Evolutionary conservation across 2,797 vertebrate species (phyloP), one percentile per base, ranked within the genome.

Genomic region (Strix occidentalis): DNA sequence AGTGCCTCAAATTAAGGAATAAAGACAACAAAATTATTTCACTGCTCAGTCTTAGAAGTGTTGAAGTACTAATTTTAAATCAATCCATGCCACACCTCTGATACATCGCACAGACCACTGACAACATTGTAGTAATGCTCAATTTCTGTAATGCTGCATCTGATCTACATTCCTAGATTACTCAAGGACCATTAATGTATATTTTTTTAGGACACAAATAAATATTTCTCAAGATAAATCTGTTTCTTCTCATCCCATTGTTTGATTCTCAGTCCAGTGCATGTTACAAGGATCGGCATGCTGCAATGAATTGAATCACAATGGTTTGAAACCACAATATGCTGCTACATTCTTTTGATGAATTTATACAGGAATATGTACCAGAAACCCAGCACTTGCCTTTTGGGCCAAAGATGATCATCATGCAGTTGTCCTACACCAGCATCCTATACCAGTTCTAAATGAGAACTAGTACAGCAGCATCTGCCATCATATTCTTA

Each of bases 271-370:
- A 64, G 41, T 41, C 31, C 41, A 10, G 53, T 2, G 25, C 24
- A 5, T 0, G 3, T 57, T 9, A 41, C 5, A 9, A 28, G 46
- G 66, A 53, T 9, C 10, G 6, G 5, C 2, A 2, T 16, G 2
- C 19, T n/a, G 4, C n/a, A 46, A 12, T 5, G 43, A 66, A 26
- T 13, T 33, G 14, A 74, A 25, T 26, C 41, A 9, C 37, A 26
- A 3, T 4, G 5, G 12, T 35, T 14, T 35, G 37, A 68, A 78
- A 17, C 23, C 53, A 29, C 29, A 12, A 5, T 0, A 4, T 5
- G 37, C 51, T 28, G 79, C 20, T 53, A 23, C 61, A 17, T 64
- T 50, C 66, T 14, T 66, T 35, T 16, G 90, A 45, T 60, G 39
- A 63, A 16, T 61, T 35, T 10, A 11, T 9, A 26, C 57, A 15